Conservation (phyloP, 2,888 invertebrate genomes). For the Athalia cordata region DNA sequence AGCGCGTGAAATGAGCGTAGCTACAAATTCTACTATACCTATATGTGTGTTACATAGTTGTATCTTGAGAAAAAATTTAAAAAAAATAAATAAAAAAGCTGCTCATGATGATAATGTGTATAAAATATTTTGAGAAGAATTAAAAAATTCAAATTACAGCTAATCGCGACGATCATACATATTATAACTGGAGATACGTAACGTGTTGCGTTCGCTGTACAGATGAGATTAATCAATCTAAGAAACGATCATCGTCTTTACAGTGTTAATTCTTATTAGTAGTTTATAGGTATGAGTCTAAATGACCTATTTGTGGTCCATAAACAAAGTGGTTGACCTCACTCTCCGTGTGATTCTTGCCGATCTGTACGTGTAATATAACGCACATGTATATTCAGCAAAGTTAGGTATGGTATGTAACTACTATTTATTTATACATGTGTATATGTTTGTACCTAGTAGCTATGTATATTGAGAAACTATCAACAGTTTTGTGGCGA, state of each 20-base stretch:
- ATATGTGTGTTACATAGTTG: too few relatives aligned
- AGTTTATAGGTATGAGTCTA: too few relatives aligned
- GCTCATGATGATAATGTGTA: too few relatives aligned
- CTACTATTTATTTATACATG: too few relatives aligned
- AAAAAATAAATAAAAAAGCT: too few relatives aligned
- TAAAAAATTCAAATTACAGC: too few relatives aligned
- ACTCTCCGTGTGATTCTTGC: slow-evolving; percentile 1
- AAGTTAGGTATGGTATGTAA: too few relatives aligned
- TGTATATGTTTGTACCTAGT: background rate
- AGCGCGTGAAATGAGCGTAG: background rate
- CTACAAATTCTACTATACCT: background rate
- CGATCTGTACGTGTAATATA: background rate
- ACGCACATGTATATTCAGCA: background rate
- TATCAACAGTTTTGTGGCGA: slow-evolving; percentile 29
- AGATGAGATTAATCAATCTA: background rate
- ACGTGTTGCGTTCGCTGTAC: background rate
- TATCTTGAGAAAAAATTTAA: too few relatives aligned
- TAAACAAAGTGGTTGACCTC: slow-evolving; percentile 43
- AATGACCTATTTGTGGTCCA: slow-evolving; percentile 33
- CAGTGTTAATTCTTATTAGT: background rate
- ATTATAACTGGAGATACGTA: background rate
- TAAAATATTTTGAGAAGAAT: too few relatives aligned
- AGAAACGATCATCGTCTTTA: background rate
- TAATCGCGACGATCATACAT: too few relatives aligned
- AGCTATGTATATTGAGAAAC: slow-evolving; percentile 25